phyloP scores from a whole-genome alignment of 2,797 vertebrate genomes.

The Taenioides sp. region DNA sequence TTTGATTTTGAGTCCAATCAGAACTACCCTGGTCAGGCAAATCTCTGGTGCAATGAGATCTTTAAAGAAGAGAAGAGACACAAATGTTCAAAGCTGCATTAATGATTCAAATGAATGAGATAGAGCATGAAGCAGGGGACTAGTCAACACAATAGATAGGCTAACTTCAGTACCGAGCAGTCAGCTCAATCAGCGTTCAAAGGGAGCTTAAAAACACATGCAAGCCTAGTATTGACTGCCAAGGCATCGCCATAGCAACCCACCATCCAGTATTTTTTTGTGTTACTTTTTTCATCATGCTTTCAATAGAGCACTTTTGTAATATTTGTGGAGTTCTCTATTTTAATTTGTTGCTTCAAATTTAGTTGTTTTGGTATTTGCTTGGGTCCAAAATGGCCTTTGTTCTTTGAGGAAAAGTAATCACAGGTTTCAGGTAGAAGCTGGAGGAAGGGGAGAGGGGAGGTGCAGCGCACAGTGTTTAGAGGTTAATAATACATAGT shows the following conservation, averaged over 20 bases:
- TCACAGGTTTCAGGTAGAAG: neutral
- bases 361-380: slow-evolving; percentile 15
- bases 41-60: slow-evolving; percentile 17
- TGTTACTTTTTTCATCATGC: slow-evolving; percentile 21
- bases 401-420: slow-evolving; percentile 9
- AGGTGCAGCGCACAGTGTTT: neutral
- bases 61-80: slow-evolving; percentile 23
- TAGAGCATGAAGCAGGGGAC: slow-evolving; percentile 30
- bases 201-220: slow-evolving; percentile 25
- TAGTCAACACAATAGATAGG: slow-evolving; percentile 57
- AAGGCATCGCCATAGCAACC: slow-evolving; percentile 67
- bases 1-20: slow-evolving; percentile 5
- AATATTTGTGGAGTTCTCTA: slow-evolving; percentile 20
- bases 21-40: slow-evolving; percentile 6
- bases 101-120: slow-evolving; percentile 49
- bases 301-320: slow-evolving; percentile 36
- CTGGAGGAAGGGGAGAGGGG: neutral
- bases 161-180: slow-evolving; percentile 39
- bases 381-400: slow-evolving; percentile 12
- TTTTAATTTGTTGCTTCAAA: slow-evolving; percentile 36
- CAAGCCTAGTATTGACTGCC: slow-evolving; percentile 55
- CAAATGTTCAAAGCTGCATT: slow-evolving; percentile 11
- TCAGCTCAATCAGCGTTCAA: slow-evolving; percentile 65
- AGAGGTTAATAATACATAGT: slow-evolving; percentile 1
- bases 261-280: slow-evolving; percentile 29